Evolutionary conservation across 2,888 invertebrate species (phyloP).

Genomic region (Campoplex nolae): DNA sequence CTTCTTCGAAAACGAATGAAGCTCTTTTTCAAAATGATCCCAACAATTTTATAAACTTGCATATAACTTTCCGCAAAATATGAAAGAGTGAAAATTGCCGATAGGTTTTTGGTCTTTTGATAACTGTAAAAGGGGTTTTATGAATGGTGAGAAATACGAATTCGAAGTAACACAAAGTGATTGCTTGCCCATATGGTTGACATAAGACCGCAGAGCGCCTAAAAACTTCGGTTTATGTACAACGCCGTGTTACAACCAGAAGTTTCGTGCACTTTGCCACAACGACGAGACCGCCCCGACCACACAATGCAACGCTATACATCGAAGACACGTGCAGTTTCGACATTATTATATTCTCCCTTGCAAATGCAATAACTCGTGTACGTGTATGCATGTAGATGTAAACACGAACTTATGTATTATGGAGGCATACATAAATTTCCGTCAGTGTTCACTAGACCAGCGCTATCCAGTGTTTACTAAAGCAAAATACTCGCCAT

Average conservation of each 20-base stretch:
- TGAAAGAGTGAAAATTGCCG: too few species aligned
- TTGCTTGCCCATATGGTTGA: constrained; percentile 70
- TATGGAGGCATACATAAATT: background rate
- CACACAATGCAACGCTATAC: constrained; percentile 69
- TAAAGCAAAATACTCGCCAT: background rate
- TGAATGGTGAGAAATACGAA: background rate
- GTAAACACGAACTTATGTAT: background rate
- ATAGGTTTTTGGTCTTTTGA: background rate
- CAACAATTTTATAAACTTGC: background rate
- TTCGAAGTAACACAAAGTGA: constrained; percentile 5
- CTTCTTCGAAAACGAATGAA: background rate
- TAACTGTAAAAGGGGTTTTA: background rate
- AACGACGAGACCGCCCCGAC: constrained; percentile 51
- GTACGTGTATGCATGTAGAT: background rate
- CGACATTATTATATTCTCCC: constrained; percentile 68
- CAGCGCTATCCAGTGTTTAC: background rate
- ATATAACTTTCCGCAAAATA: background rate
- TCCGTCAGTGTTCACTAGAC: background rate
- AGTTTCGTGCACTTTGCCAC: constrained; percentile 72
- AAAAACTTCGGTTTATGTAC: constrained; percentile 18
- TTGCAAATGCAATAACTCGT: constrained; percentile 35
- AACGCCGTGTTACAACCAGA: constrained; percentile 47
- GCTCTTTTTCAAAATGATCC: background rate
- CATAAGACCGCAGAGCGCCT: constrained; percentile 69
- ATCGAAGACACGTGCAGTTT: constrained; percentile 72